Conservation (phyloP, 2,888 invertebrate genomes). For the Eristalinus aeneus region DNA sequence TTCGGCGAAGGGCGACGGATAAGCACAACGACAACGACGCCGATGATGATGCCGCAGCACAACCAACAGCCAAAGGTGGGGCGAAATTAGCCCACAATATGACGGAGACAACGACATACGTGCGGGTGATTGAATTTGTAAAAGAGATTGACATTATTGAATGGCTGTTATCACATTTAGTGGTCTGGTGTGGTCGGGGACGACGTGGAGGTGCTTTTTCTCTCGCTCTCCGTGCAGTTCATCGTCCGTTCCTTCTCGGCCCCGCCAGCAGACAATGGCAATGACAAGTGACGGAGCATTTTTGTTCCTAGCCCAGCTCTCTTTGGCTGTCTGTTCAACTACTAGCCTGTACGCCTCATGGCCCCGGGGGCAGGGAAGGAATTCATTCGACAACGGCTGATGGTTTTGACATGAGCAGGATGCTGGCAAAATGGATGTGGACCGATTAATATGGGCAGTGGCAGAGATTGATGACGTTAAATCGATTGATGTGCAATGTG, state of each 20-base stretch:
- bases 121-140: constrained; percentile 69
- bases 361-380: constrained; percentile 30
- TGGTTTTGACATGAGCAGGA: constrained; percentile 56
- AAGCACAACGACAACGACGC: not conserved
- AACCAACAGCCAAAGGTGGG: constrained; percentile 15
- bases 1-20: not conserved
- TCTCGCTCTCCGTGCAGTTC: not conserved
- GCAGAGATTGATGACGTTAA: constrained; percentile 70
- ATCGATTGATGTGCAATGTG: constrained; percentile 67
- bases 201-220: not conserved
- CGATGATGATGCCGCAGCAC: constrained; percentile 1
- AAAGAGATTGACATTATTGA: constrained; percentile 69
- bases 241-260: not conserved
- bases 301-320: constrained; percentile 19
- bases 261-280: constrained; percentile 13
- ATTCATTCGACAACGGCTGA: constrained; percentile 40
- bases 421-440: constrained; percentile 35
- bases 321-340: not conserved
- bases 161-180: constrained; percentile 67
- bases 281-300: constrained; percentile 52
- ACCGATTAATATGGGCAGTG: constrained; percentile 69
- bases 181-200: constrained; percentile 26
- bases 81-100: constrained; percentile 51
- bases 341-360: not conserved
- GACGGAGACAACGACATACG: constrained; percentile 54